phyloP scores from a whole-genome alignment of 2,797 vertebrate species.

The Myotis daubentonii region DNA sequence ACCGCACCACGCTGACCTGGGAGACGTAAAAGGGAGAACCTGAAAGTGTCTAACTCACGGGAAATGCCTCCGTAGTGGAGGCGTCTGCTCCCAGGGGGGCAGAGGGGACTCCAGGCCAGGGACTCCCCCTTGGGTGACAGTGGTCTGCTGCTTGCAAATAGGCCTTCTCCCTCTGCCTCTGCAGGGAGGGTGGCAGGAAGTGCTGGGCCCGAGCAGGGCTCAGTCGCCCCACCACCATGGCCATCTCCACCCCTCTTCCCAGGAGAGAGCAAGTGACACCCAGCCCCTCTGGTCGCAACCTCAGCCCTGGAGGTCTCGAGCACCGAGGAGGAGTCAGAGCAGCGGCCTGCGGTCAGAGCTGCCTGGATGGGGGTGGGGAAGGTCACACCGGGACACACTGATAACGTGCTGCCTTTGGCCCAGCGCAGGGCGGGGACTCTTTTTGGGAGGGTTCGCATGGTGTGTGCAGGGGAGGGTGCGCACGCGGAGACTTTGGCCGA shows the following conservation, averaged over 20 bases:
- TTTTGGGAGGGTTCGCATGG: background rate
- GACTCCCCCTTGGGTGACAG: background rate
- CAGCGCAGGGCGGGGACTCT: background rate
- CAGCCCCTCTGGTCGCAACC: background rate
- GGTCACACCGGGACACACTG: background rate
- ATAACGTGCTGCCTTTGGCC: background rate
- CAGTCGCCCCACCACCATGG: no score
- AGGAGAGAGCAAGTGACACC: background rate
- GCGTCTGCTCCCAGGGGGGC: fast-evolving
- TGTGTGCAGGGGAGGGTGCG: fast-evolving
- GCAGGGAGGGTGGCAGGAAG: background rate
- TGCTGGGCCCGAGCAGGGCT: background rate
- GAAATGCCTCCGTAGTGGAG: background rate
- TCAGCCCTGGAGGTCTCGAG: background rate
- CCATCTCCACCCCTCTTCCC: no score
- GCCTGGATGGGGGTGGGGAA: background rate
- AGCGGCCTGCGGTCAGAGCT: background rate
- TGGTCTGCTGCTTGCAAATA: background rate
- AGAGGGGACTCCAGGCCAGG: no score
- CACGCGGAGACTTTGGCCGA: background rate
- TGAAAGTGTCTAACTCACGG: background rate
- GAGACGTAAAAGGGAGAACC: background rate
- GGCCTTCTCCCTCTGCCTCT: background rate
- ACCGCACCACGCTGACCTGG: background rate
- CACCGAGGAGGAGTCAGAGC: background rate